Conservation (phyloP, 2,797 vertebrate genomes). For the Schizothorax lantsangensis region DNA sequence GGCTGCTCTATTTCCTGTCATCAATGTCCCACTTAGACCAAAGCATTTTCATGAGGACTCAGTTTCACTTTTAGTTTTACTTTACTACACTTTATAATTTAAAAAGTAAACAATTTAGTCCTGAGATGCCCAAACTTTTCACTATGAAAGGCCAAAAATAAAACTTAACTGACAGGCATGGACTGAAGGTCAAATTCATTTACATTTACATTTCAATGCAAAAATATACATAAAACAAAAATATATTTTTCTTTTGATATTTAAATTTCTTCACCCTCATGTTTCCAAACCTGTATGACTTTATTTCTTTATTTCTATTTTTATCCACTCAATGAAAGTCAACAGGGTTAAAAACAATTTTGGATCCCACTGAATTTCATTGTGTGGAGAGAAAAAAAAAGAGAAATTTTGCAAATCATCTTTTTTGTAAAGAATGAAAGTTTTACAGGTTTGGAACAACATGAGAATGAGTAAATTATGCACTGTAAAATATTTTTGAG, state of each 20-base stretch:
- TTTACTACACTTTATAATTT: neutral
- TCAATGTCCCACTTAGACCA: constrained; percentile 68
- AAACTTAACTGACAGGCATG: neutral
- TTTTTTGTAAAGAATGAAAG: neutral
- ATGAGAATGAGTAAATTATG: neutral
- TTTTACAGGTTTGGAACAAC: neutral
- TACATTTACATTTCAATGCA: neutral
- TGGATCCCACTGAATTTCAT: neutral
- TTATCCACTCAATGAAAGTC: neutral
- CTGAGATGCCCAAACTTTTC: neutral
- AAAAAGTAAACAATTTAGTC: neutral
- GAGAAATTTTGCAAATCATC: neutral
- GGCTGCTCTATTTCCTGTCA: constrained; percentile 75
- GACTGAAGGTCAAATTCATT: neutral
- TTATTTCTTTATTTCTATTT: neutral
- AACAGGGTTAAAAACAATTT: neutral
- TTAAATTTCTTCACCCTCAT: neutral
- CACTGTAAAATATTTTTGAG: neutral
- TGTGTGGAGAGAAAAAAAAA: neutral
- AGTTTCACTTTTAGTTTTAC: constrained; percentile 57
- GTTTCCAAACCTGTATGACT: neutral
- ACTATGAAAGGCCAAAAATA: neutral
- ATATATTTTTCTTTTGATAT: neutral
- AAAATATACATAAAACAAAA: neutral
- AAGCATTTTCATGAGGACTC: constrained; percentile 68